Base-by-base conservation (phyloP, 2,888 invertebrate genomes). In the Steromphala cineraria region DNA sequence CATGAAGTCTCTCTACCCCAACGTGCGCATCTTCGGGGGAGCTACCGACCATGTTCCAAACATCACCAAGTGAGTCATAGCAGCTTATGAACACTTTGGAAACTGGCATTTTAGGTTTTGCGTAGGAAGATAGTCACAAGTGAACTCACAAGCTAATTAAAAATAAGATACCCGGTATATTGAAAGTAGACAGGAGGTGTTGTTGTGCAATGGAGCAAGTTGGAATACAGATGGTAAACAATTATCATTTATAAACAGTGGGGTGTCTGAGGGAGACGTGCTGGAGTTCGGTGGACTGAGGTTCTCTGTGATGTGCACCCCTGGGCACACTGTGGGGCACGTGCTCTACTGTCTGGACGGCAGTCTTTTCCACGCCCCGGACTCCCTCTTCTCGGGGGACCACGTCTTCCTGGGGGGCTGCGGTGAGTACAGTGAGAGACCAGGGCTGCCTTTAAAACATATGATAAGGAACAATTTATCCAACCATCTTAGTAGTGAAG, bases 261-360 rank as follows among this genome's bases (percentile, higher is more conserved):
- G 86, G n/a, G 87, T 92, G 13, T 80, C 82, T n/a, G 90, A 92
- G 78, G 89, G 86, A 0, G 90, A 92, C 53, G 80, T 67, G 2
- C 75, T 93, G 7, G 81, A 87, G 62, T 90, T 92, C 87, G 92
- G 92, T 36, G 86, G 85, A 24, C 81, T 93, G 75, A 86, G 82
- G 36, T 92, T 93, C 82, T 85, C 84, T 0, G 90, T 87, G 0
- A 80, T 87, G 21, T 86, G 87, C 56, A 91, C 92, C 7, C 91
- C 92, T 2, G 93, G 93, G 28, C 93, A 93, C 83, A 93, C 93
- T 0, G 87, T 88, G 2, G 93, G 92, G n/a, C 93, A 93, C 82
- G 87, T 90, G 21, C 89, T 91, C 10, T 93, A 90, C 81, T 31
- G 90, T 0, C 86, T 93, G 19, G 90, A 91, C 67, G 92, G 92